Evolutionary conservation across 2,113 vertebrate species (phyloP).

Genomic region (Myrmecophaga tridactyla): DNA sequence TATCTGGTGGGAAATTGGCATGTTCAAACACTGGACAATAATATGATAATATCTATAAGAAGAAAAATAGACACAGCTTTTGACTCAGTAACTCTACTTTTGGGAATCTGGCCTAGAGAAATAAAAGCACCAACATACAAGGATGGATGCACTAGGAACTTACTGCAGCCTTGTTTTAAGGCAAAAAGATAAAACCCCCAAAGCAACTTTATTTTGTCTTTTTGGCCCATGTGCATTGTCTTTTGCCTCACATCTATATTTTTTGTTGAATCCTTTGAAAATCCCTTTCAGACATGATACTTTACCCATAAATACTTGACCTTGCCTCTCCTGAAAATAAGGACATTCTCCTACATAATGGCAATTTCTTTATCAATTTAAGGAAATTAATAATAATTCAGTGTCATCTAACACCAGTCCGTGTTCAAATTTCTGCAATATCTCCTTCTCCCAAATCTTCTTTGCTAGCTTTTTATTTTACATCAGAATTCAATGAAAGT

Average conservation of each 20-base stretch:
- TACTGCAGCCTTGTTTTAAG: neutral
- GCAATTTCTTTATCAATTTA: neutral
- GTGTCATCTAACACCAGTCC: neutral
- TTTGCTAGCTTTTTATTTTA: neutral
- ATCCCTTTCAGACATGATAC: neutral
- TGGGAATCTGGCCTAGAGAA: neutral
- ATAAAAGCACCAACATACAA: neutral
- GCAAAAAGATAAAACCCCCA: neutral
- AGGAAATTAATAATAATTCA: neutral
- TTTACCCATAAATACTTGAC: neutral
- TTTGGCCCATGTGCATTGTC: neutral
- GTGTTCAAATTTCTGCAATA: neutral
- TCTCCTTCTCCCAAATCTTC: neutral
- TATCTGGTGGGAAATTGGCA: neutral
- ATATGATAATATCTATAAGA: neutral
- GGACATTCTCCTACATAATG: neutral
- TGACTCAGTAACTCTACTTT: neutral
- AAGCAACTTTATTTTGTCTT: neutral
- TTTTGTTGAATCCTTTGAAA: slow-evolving; percentile 27
- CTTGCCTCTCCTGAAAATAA: neutral
- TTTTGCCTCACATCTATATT: neutral
- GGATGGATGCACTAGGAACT: neutral
- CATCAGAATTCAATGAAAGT: neutral
- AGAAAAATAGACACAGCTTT: neutral
- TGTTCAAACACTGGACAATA: neutral